Percentiles rank a stretch among this genome's conserved stretches.
These are phyloP conservation scores for Lasioglossum figueresi DNA, from an alignment of 2,888 invertebrate genomes.

Conservation along the genomic window DNA sequence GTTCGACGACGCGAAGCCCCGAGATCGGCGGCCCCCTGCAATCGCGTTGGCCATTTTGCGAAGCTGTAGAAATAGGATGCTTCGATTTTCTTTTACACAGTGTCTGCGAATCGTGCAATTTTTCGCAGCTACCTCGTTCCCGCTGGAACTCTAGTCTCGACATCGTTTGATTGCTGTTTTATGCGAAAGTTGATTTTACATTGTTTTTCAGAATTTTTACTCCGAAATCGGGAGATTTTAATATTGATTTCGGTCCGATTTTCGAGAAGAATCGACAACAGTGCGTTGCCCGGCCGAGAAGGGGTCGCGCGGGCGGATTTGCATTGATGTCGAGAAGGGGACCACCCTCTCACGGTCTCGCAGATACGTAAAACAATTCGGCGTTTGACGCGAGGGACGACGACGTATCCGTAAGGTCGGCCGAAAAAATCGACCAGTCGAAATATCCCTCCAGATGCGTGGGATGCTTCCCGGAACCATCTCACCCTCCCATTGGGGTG, in stretches of 20 bases:
- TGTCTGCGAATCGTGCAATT: background rate
- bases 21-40: background rate
- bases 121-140: background rate
- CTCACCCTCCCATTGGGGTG: conserved; percentile 17
- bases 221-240: background rate
- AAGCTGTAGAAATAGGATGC: background rate
- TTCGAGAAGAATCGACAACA: background rate
- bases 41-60: background rate
- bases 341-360: conserved; percentile 55
- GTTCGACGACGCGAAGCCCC: background rate
- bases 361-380: conserved; percentile 57
- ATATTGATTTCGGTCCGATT: background rate
- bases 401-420: conserved; percentile 40
- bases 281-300: conserved; percentile 48
- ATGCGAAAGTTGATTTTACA: background rate
- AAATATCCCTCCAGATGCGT: conserved; percentile 14
- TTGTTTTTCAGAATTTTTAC: background rate
- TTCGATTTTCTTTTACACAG: background rate
- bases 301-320: conserved; percentile 62
- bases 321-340: conserved; percentile 63
- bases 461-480: conserved; percentile 17
- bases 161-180: background rate
- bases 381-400: conserved; percentile 45
- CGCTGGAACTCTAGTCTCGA: background rate
- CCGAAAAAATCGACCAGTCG: conserved; percentile 45